Conservation (phyloP, 2,888 invertebrate species). For the Leptinotarsa peninsularis region DNA sequence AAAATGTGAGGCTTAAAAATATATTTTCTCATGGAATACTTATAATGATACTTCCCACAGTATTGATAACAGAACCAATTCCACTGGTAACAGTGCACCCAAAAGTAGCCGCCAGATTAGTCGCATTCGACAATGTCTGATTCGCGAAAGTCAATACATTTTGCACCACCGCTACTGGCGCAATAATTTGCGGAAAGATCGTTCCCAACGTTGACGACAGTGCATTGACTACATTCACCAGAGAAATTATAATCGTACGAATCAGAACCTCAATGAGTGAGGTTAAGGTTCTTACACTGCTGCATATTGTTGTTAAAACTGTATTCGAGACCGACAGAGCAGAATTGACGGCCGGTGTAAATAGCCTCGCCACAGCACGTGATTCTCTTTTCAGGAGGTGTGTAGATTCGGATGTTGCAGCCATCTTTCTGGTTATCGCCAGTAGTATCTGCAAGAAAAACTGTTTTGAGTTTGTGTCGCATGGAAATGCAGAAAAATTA, state of each 20-base stretch:
- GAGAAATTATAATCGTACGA: background rate
- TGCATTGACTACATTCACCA: slow-evolving; percentile 4
- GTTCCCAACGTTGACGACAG: slow-evolving; percentile 11
- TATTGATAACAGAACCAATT: slow-evolving; percentile 21
- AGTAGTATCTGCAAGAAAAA: background rate
- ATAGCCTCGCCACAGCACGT: background rate
- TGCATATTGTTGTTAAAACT: background rate
- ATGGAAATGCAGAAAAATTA: no score
- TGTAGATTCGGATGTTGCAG: background rate
- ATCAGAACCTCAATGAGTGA: background rate
- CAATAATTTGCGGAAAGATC: background rate
- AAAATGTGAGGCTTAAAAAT: background rate
- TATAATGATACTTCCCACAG: slow-evolving; percentile 17
- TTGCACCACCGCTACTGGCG: background rate
- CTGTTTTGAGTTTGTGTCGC: background rate
- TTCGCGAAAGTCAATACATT: slow-evolving; percentile 21
- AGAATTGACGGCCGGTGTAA: background rate
- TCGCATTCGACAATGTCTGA: slow-evolving; percentile 18
- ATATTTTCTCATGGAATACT: slow-evolving; percentile 13
- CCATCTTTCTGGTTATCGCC: background rate
- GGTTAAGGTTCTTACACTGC: background rate
- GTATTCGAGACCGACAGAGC: background rate
- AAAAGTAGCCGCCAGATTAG: background rate
- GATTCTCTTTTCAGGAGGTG: background rate
- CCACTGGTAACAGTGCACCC: slow-evolving; percentile 17